Evolutionary conservation across 2,888 invertebrate genomes (phyloP), one percentile per base, ranked within the genome.

Genomic region (Atethmia centrago): DNA sequence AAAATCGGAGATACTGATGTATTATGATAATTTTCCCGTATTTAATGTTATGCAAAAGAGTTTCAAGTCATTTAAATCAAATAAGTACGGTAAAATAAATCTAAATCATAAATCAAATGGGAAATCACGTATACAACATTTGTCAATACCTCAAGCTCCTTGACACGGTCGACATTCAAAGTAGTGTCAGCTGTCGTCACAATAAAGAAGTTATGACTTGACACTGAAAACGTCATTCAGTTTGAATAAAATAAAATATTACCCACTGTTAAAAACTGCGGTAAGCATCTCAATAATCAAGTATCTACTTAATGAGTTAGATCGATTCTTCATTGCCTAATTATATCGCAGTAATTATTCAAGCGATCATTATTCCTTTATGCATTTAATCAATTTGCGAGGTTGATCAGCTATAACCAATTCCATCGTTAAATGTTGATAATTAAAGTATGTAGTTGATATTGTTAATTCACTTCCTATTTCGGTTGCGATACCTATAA

Each of bases 391-490:
- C 77, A 73, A 68, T 83, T 81, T 63, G 77, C 74, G 58, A 79
- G 61, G 73, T 77, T 68, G 65, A 77, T 74, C 70, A 58, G 59
- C 55, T 51, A 59, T 64, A 74, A 76, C 71, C 62, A 77, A 74
- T 51, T 74, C 55, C 42, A 74, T 76, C 70, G 67, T 56, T 69
- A 77, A 77, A 75, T 49, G 62, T 72, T 56, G 49, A 51, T 83
- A 69, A 85, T 83, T 87, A 86, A 80, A 80, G 84, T 72, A 4
- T 36, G 31, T 31, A 71, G 84, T 79, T 83, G 74, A 68, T 74
- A 77, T 79, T 75, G 75, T 53, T 76, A 45, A 55, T 75, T 71
- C 66, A 77, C 85, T 87, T 87, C 88, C 88, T 87, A 80, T 87
- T 80, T 67, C 58, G 71, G 36, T 70, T 62, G 47, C 51, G 66